Evolutionary conservation across 2,888 invertebrate genomes (phyloP), one percentile per base, ranked within the genome.

Genomic region (Aplocera efformata): DNA sequence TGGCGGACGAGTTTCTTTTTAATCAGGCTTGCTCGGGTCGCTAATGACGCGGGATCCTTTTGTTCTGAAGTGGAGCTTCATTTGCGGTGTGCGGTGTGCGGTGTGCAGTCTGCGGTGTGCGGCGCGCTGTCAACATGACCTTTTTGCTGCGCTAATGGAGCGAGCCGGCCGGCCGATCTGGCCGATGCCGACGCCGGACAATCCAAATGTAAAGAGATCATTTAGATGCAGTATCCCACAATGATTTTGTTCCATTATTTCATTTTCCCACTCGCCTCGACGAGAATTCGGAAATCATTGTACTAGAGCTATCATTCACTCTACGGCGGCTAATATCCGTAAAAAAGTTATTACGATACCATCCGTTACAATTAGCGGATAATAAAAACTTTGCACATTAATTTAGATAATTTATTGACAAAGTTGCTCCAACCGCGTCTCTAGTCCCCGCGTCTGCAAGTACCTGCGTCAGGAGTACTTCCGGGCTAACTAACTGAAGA

Each of bases 1-100:
- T 9, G 28, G 33, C 30, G 29, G 13, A 7, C 29, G 44, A 24
- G 52, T 56, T 59, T 56, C 41, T 51, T 52, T 60, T 59, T 61
- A 61, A 56, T 60, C 46, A 61, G 53, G 49, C 43, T 28, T 17
- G 27, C 41, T 21, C 35, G 30, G 38, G 11, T 17, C 38, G 43
- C 43, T 38, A 43, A 43, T 43, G 33, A 43, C 22, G 30, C 27
- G 10, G 38, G 38, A 42, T 6, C 21, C 26, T 20, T 43, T 43
- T 34, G 38, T 33, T 38, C 17, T 17, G 25, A 41, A 34, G 13
- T 13, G 24, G 23, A 33, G 24, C 24, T 34, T 38, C 26, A 34
- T 43, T 22, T 34, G 33, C 23, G n/a, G n/a, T n/a, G n/a, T n/a
- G n/a, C n/a, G n/a, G n/a, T n/a, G n/a, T n/a, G n/a, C n/a, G n/a